phyloP scores from a whole-genome alignment of 2,888 invertebrate genomes.

The Euclidia mi region DNA sequence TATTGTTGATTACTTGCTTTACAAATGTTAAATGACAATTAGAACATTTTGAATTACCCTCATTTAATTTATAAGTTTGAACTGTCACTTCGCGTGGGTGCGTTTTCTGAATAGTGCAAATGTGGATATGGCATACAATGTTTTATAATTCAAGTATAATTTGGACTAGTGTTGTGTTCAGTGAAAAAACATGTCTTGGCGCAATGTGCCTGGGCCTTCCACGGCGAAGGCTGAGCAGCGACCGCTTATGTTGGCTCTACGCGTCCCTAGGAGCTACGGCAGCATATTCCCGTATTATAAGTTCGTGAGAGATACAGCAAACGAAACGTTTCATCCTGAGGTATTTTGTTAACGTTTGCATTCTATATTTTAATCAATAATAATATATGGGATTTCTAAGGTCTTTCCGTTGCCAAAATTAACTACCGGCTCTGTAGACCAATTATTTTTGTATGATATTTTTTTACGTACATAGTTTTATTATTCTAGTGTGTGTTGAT shows the following conservation, averaged over 20 bases:
- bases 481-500: too few relatives aligned
- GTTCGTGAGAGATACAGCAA: slow-evolving; percentile 87
- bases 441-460: too few relatives aligned
- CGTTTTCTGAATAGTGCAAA: slow-evolving; percentile 54
- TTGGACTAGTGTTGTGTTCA: slow-evolving; percentile 67
- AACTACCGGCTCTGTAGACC: too few relatives aligned
- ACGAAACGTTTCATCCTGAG: slow-evolving; percentile 76
- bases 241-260: slow-evolving; percentile 78
- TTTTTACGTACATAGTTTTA: too few relatives aligned
- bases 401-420: too few relatives aligned
- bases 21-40: not conserved
- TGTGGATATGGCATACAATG: slow-evolving; percentile 77
- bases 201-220: slow-evolving; percentile 68
- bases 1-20: slow-evolving; percentile 9
- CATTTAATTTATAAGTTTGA: slow-evolving; percentile 25
- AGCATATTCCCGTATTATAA: slow-evolving; percentile 91
- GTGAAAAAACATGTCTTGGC: slow-evolving; percentile 68
- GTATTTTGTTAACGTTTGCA: slow-evolving; percentile 51
- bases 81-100: slow-evolving; percentile 23
- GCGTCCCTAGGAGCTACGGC: slow-evolving; percentile 90
- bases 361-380: too few relatives aligned
- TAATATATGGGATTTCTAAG: too few relatives aligned
- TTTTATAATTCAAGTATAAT: slow-evolving; percentile 62
- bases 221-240: slow-evolving; percentile 74
- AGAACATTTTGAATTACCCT: slow-evolving; percentile 39